Evolutionary conservation across 2,113 vertebrate genomes (phyloP), one percentile per base, ranked within the genome.

Genomic region (Acrocephalus kingi): DNA sequence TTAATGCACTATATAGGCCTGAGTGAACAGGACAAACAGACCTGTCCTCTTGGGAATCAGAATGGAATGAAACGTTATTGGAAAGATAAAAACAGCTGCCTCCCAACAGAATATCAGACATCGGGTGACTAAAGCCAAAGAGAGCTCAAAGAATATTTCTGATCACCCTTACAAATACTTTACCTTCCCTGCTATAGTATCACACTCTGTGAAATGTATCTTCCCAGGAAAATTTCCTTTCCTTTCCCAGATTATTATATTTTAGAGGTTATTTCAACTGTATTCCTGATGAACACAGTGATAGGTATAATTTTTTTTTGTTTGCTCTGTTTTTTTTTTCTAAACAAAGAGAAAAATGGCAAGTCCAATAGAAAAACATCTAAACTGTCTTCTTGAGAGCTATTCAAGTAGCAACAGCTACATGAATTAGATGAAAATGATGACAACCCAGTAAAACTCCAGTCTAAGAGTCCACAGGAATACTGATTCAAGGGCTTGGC

Each of bases 301-400:
- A 55, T 1, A 1, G 6, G 4, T 1, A 0, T 3, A 1, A 15
- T 15, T 25, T 21, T 27, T 15, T 43, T 41, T 25, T 52, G 9
- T 3, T 37, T 46, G 2, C 33, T 59, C 23, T 48, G 3, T n/a
- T n/a, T n/a, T 25, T 25, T 69, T 72, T 63, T 59, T 55, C 49
- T 61, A 31, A 74, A 27, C 45, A 49, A 59, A 68, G 15, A 75
- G 18, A 55, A 61, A 78, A 76, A 49, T 8, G 4, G 24, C 6
- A 63, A 74, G 7, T 11, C 15, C 18, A 24, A n/a, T 33, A 54
- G 37, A 61, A 14, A 56, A 89, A 16, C 10, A 68, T 10, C 25
- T 18, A 15, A 61, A 30, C 5, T 37, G 10, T 27, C 22, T 39
- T 56, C 66, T 28, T 48, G 25, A 84, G 31, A 77, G 13, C 13